These are phyloP conservation scores for Galerucella nymphaeae DNA, from an alignment of 2,888 invertebrate species.

Conservation along the genomic window DNA sequence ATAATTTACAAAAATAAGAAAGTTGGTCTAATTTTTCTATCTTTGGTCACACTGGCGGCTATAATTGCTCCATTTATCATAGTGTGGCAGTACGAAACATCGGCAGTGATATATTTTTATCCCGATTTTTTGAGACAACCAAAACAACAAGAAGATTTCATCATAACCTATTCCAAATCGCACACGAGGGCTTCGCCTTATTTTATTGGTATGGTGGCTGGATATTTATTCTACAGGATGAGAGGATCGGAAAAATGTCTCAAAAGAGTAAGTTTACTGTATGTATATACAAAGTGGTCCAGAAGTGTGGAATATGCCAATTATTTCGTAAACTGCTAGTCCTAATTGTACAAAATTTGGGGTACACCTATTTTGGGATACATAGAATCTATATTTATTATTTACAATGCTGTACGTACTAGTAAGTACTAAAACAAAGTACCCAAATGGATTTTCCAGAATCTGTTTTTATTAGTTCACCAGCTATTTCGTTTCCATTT, in stretches of 20 bases:
- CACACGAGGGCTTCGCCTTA: constrained; percentile 71
- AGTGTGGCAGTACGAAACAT: constrained; percentile 65
- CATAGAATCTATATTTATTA: too few relatives aligned
- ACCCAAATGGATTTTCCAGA: too few relatives aligned
- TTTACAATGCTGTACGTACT: too few relatives aligned
- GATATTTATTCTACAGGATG: constrained; percentile 64
- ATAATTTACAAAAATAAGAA: constrained; percentile 63
- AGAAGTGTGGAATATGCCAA: too few relatives aligned
- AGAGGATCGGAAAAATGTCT: constrained; percentile 54
- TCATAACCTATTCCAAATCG: constrained; percentile 69
- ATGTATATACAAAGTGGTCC: too few relatives aligned
- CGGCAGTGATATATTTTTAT: constrained; percentile 69
- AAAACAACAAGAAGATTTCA: constrained; percentile 67
- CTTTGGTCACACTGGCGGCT: constrained; percentile 61
- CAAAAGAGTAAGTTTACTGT: constrained; percentile 54
- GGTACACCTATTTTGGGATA: too few relatives aligned
- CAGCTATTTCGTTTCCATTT: too few relatives aligned
- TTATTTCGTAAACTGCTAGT: too few relatives aligned
- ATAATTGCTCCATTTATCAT: constrained; percentile 67
- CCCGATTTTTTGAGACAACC: constrained; percentile 68
- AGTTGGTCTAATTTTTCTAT: constrained; percentile 62
- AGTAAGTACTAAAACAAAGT: too few relatives aligned
- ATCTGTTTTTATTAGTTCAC: too few relatives aligned
- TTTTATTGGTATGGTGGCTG: constrained; percentile 69
- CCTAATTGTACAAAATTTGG: too few relatives aligned